Percentiles rank a stretch among this genome's conserved stretches.
Conservation (phyloP, 2,888 invertebrate genomes). For the Spilosoma lubricipeda region DNA sequence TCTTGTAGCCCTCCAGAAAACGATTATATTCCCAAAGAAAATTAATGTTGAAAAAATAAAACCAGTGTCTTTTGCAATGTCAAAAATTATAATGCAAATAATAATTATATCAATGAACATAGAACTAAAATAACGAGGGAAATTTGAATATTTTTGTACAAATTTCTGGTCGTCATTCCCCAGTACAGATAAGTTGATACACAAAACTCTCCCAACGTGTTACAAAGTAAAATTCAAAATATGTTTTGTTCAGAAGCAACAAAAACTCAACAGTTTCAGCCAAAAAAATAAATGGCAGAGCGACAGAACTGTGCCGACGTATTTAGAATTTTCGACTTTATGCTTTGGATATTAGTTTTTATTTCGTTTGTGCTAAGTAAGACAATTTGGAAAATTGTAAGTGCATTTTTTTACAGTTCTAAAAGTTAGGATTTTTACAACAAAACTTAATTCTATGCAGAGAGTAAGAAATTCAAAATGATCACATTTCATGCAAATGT, state of each 20-base stretch:
- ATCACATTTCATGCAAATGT: neutral
- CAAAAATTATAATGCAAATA: too few species aligned
- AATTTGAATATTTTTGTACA: neutral
- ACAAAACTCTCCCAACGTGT: slow-evolving; percentile 2
- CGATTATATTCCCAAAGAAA: too few species aligned
- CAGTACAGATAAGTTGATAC: neutral
- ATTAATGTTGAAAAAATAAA: too few species aligned
- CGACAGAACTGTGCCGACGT: slow-evolving; percentile 21
- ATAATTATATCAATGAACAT: neutral
- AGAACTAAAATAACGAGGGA: neutral
- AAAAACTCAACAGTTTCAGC: slow-evolving; percentile 29
- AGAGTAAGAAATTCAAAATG: neutral
- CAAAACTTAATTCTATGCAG: neutral
- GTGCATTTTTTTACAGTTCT: slow-evolving; percentile 29
- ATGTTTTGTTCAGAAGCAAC: slow-evolving; percentile 26
- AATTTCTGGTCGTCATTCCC: neutral
- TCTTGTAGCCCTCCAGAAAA: too few species aligned
- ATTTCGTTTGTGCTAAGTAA: slow-evolving; percentile 18
- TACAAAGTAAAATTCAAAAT: slow-evolving; percentile 28
- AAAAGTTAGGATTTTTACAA: slow-evolving; percentile 24
- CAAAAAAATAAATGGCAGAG: slow-evolving; percentile 28
- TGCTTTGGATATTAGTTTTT: fast-evolving
- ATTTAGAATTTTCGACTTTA: slow-evolving; percentile 24
- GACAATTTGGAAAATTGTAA: slow-evolving; percentile 11
- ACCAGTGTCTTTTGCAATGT: too few species aligned